Base-by-base conservation (phyloP, 2,113 vertebrate species). In the Spermophilus dauricus region DNA sequence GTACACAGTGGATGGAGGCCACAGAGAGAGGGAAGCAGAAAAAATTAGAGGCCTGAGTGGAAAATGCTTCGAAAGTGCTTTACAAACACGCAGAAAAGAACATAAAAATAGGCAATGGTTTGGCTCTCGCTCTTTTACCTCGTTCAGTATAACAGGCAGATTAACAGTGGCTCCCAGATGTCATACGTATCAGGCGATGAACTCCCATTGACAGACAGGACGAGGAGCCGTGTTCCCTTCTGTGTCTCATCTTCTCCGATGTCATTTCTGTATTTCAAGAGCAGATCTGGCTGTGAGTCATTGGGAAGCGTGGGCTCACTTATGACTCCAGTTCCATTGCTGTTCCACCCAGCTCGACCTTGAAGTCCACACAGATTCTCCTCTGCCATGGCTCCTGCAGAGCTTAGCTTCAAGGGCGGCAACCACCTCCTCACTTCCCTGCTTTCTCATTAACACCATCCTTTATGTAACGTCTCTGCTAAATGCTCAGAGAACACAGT, bases 281-380 rank as follows among this genome's bases (percentile, higher is more conserved):
- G 65, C 89, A 75, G 78, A 37, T 85, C 73, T 96, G 58, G 45
- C 81, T 84, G 88, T 72, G 94, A 95, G 81, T 78, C 80, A 91
- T 34, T 88, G 96, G 72, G 34, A 91, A 85, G 75, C 1, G 37
- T 91, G 81, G 81, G 88, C n/a, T 94, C 32, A n/a, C 81, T 78
- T 76, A 53, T 32, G 84, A 85, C 45, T 67, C 12, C 53, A 11
- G 81, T 32, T 94, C 14, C 12, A 8, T 69, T n/a, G 13, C n/a
- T 6, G 37, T n/a, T 83, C 11, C 73, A 93, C 34, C 84, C 37
- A 17, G 30, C 58, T 89, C 69, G 37, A 76, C 39, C 51, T 4
- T 37, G 85, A 80, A 28, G 61, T 82, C 58, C 81, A 48, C 85
- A 30, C 61, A 88, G 61, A 42, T 63, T 65, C 81, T 0, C 5